Evolutionary conservation across 1,140 invertebrate genomes (phyloP).

Genomic region (Brachionus plicatilis): DNA sequence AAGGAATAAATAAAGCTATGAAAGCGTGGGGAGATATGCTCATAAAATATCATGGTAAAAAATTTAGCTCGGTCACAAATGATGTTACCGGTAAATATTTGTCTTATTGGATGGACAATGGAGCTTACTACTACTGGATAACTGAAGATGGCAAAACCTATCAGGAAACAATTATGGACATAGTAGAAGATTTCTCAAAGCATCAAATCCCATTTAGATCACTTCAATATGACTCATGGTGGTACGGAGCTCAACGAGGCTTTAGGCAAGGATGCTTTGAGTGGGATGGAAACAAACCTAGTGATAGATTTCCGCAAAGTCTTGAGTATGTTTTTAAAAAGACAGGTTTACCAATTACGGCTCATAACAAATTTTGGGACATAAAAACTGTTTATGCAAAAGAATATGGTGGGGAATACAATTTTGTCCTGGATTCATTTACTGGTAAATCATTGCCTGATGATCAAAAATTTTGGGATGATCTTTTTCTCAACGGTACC

Average conservation of each 20-base stretch:
- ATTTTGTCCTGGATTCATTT: constrained; percentile 7
- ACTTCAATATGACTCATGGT: constrained; percentile 50
- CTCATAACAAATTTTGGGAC: constrained; percentile 47
- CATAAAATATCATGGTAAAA: constrained; percentile 43
- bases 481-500: constrained; percentile 44
- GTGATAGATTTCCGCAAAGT: constrained; percentile 30
- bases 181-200: constrained; percentile 44
- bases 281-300: constrained; percentile 44
- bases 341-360: constrained; percentile 43
- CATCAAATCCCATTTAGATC: constrained; percentile 46
- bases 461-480: constrained; percentile 45
- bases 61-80: constrained; percentile 5
- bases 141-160: constrained; percentile 41
- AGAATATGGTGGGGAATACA: constrained; percentile 17
- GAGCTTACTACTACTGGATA: constrained; percentile 41
- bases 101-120: constrained; percentile 47
- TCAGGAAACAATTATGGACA: constrained; percentile 42
- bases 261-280: constrained; percentile 43
- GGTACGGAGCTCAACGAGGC: constrained; percentile 46
- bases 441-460: constrained; percentile 28
- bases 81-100: constrained; percentile 45
- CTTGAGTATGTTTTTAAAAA: constrained; percentile 44
- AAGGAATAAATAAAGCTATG: constrained; percentile 47
- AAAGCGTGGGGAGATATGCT: constrained; percentile 44
- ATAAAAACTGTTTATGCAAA: constrained; percentile 21